Evolutionary conservation across 2,797 vertebrate genomes (phyloP).

Genomic region (Cygnus olor): DNA sequence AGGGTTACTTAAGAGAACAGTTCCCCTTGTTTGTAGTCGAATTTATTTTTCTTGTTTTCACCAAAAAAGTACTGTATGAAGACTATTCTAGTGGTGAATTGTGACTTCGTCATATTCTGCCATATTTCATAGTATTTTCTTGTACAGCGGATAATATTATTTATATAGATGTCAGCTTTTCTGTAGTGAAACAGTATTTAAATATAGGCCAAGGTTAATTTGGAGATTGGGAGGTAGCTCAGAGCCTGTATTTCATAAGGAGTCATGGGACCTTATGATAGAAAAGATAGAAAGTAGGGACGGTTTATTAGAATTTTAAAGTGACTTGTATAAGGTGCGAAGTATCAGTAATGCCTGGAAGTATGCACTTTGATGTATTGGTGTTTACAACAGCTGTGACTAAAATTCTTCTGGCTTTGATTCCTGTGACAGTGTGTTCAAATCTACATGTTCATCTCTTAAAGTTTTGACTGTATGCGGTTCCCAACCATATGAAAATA

Average conservation of each 20-base stretch:
- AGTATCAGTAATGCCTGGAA: conserved; percentile 33
- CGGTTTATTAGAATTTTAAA: conserved; percentile 58
- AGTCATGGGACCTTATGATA: conserved; percentile 57
- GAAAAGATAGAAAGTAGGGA: conserved; percentile 5
- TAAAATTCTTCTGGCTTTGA: conserved; percentile 23
- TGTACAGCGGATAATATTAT: background rate
- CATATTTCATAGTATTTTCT: background rate
- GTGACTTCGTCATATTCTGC: background rate
- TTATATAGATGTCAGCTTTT: background rate
- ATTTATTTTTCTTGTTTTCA: fast-evolving
- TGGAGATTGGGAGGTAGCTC: conserved; percentile 20
- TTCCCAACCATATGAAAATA: background rate
- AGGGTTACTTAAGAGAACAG: too few relatives aligned
- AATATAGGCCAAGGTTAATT: background rate
- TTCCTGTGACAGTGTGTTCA: background rate
- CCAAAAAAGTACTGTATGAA: background rate
- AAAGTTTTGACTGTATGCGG: background rate
- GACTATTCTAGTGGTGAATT: background rate
- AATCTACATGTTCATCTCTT: background rate
- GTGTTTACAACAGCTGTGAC: conserved; percentile 7
- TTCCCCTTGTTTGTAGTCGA: background rate
- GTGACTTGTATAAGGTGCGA: conserved; percentile 6
- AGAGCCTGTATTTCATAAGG: conserved; percentile 25
- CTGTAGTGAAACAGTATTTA: background rate
- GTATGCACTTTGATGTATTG: conserved; percentile 42